Evolutionary conservation across 1,140 invertebrate genomes (phyloP).

Genomic region (Drosophila parabipectinata): DNA sequence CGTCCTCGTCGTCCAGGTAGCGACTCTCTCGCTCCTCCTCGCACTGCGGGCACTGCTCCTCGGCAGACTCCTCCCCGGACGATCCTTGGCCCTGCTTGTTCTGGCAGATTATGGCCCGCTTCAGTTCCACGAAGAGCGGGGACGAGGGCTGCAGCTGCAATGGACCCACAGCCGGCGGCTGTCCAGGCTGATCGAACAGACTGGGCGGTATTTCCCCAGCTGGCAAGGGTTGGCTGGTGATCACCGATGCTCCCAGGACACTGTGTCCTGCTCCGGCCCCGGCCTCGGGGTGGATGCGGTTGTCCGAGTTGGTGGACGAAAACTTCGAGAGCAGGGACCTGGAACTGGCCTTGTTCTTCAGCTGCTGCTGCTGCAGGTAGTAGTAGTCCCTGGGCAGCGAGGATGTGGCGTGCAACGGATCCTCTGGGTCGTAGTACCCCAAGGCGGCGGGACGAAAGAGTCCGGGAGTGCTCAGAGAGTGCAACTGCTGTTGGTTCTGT

Average conservation of each 20-base stretch:
- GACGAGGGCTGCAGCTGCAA: conserved; percentile 44
- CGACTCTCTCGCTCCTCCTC: conserved; percentile 30
- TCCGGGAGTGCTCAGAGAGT: conserved; percentile 72
- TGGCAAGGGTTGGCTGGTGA: conserved; percentile 72
- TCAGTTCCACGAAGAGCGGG: conserved; percentile 66
- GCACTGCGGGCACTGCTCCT: conserved; percentile 50
- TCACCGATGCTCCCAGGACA: conserved; percentile 59
- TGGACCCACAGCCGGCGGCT: conserved; percentile 36
- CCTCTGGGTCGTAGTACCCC: conserved; percentile 75
- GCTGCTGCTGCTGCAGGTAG: conserved; percentile 78
- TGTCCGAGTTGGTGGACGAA: conserved; percentile 72
- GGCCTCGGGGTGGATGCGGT: conserved; percentile 78
- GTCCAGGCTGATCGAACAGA: conserved; percentile 60
- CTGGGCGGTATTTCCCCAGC: conserved; percentile 40
- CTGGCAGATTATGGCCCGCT: conserved; percentile 71
- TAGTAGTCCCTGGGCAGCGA: conserved; percentile 79
- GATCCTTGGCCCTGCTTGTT: background rate
- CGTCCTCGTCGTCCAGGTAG: conserved; percentile 30
- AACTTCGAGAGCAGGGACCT: conserved; percentile 75
- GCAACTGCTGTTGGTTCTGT: conserved; percentile 59
- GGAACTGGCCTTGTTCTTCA: conserved; percentile 76
- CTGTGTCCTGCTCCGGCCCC: conserved; percentile 26
- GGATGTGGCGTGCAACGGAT: conserved; percentile 76
- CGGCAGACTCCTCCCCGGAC: conserved; percentile 13
- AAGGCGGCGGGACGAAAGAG: conserved; percentile 60